These are phyloP conservation scores for Tarsius wallacei DNA, from an alignment of 2,797 vertebrate genomes.

Conservation along the genomic window DNA sequence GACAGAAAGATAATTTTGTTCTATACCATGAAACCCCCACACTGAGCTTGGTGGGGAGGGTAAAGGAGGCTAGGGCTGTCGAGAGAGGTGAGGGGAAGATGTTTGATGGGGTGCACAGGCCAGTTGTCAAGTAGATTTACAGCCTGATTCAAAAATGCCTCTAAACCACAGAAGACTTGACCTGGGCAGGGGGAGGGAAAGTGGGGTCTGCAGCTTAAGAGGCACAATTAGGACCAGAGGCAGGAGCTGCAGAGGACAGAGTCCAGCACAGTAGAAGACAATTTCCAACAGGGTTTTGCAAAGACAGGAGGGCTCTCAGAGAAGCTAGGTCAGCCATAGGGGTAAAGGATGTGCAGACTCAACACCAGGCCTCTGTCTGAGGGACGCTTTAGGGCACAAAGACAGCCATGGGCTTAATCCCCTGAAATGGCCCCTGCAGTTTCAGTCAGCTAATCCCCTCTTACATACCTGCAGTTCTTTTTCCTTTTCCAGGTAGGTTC, in stretches of 20 bases:
- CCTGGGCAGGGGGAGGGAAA: background rate
- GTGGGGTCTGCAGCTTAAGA: background rate
- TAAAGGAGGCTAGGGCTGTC: background rate
- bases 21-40: background rate
- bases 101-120: background rate
- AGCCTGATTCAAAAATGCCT: background rate
- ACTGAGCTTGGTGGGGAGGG: background rate
- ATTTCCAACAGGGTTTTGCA: background rate
- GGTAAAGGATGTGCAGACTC: too few species aligned
- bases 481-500: conserved; percentile 71
- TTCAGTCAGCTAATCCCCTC: conserved; percentile 59
- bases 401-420: background rate
- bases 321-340: background rate
- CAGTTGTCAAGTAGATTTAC: background rate
- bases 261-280: background rate
- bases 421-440: conserved; percentile 12
- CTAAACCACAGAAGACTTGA: background rate
- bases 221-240: background rate
- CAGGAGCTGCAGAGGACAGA: background rate
- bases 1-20: too few species aligned
- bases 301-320: background rate
- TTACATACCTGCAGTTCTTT: conserved; percentile 49
- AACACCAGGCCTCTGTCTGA: background rate
- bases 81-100: background rate
- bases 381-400: conserved; percentile 1